A percentile compares a stretch with the other conserved stretches of the same genome.
These are phyloP conservation scores for Sthenelais limicola DNA, from an alignment of 2,888 invertebrate genomes.

Conservation along the genomic window DNA sequence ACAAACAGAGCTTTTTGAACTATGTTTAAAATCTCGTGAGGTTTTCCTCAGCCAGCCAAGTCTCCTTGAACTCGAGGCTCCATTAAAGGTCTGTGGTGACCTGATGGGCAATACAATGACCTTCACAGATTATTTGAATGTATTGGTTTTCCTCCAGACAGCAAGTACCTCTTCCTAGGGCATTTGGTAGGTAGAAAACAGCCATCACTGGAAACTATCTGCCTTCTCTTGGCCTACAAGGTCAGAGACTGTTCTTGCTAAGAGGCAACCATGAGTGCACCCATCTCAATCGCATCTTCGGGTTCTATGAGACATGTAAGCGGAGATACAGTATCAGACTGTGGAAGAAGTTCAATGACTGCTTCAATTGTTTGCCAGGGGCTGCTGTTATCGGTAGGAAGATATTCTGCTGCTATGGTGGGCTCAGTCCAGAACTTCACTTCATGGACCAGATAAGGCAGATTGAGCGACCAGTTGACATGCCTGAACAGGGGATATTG, in stretches of 20 bases:
- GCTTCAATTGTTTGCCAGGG: constrained; percentile 98
- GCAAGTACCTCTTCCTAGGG: constrained; percentile 96
- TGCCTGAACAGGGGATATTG: constrained; percentile 75
- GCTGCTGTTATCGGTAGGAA: constrained; percentile 95
- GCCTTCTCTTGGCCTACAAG: constrained; percentile 80
- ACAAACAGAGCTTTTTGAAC: constrained; percentile 96
- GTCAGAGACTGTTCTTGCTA: constrained; percentile 83
- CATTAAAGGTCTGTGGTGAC: constrained; percentile 98
- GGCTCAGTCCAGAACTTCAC: constrained; percentile 90
- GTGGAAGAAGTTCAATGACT: constrained; percentile 99
- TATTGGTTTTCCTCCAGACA: constrained; percentile 98
- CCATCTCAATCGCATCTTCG: constrained; percentile 84
- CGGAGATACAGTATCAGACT: constrained; percentile 98
- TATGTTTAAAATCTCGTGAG: constrained; percentile 98
- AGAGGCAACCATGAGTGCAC: constrained; percentile 77
- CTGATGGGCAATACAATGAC: constrained; percentile 99
- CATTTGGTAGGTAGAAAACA: constrained; percentile 98
- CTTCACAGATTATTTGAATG: constrained; percentile 97
- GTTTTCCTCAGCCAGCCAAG: constrained; percentile 99
- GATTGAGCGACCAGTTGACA: constrained; percentile 77
- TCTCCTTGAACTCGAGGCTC: constrained; percentile 97
- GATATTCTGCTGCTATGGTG: constrained; percentile 85
- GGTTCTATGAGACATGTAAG: constrained; percentile 86
- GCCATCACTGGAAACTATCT: constrained; percentile 98
- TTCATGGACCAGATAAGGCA: constrained; percentile 77